Evolutionary conservation across 1,140 invertebrate species (phyloP).

Genomic region (Heliconius congener): DNA sequence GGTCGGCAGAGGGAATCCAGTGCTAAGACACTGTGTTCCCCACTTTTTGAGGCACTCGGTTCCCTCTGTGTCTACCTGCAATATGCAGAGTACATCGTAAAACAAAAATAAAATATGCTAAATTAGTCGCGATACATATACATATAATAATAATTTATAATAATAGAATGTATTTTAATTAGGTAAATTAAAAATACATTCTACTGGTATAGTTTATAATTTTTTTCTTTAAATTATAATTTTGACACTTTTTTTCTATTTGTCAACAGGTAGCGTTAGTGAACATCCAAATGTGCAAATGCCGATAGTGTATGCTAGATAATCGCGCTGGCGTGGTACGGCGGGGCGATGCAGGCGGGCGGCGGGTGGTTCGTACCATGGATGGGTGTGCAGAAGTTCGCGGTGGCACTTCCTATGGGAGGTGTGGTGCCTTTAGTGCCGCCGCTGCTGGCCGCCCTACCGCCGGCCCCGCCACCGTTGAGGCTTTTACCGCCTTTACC

Average conservation of each 20-base stretch:
- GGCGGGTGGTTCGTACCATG: conserved; percentile 73
- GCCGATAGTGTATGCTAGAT: conserved; percentile 51
- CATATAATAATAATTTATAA: no score
- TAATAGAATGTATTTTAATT: no score
- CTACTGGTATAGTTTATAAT: no score
- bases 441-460: conserved; percentile 66
- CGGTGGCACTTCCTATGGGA: conserved; percentile 73
- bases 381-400: conserved; percentile 75
- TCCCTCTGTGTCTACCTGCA: no score
- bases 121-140: no score
- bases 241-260: neutral
- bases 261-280: conserved; percentile 69
- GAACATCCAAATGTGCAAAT: conserved; percentile 42
- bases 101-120: no score
- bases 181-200: no score
- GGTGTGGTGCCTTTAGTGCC: conserved; percentile 71
- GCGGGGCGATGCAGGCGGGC: conserved; percentile 73
- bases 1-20: no score
- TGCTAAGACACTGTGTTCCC: no score
- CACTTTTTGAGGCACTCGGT: no score
- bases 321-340: conserved; percentile 78
- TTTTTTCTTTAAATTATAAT: no score
- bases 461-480: conserved; percentile 62
- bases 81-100: no score
- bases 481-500: conserved; percentile 62